Evolutionary conservation across 1,140 invertebrate genomes (phyloP).

Genomic region (Eupeodes corollae): DNA sequence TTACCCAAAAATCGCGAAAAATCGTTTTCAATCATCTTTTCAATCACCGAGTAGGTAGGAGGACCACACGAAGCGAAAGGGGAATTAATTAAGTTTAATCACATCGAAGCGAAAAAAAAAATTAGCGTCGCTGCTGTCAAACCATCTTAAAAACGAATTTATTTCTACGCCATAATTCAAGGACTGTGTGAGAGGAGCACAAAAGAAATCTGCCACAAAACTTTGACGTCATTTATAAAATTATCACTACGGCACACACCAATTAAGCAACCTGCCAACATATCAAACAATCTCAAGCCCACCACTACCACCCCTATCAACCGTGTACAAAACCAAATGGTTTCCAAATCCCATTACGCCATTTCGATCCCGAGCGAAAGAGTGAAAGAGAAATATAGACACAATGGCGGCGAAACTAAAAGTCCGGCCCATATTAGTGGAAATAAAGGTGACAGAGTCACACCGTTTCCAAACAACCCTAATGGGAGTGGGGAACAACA

Average conservation of each 20-base stretch:
- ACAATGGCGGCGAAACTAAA: slow-evolving; percentile 15
- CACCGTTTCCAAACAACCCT: too few relatives aligned
- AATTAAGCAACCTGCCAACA: slow-evolving; percentile 36
- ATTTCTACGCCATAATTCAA: neutral
- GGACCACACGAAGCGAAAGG: slow-evolving; percentile 11
- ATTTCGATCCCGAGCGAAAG: slow-evolving; percentile 1
- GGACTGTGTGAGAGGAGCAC: neutral
- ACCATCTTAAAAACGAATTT: neutral
- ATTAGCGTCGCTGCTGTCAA: neutral
- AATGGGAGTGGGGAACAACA: slow-evolving; percentile 3
- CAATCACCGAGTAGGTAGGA: too few relatives aligned
- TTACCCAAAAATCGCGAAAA: too few relatives aligned
- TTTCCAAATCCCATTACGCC: slow-evolving; percentile 16
- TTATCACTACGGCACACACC: slow-evolving; percentile 30
- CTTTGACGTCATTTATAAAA: slow-evolving; percentile 36
- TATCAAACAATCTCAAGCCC: slow-evolving; percentile 15
- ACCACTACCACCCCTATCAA: neutral
- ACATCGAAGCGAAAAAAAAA: neutral
- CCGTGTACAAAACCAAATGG: slow-evolving; percentile 17
- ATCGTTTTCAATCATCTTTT: too few relatives aligned
- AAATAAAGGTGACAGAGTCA: too few relatives aligned
- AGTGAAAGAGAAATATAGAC: neutral
- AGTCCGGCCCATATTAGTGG: neutral
- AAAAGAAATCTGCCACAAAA: slow-evolving; percentile 2
- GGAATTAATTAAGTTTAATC: slow-evolving; percentile 33